Evolutionary conservation across 2,888 invertebrate species (phyloP).

Genomic region (Papilio elwesi): DNA sequence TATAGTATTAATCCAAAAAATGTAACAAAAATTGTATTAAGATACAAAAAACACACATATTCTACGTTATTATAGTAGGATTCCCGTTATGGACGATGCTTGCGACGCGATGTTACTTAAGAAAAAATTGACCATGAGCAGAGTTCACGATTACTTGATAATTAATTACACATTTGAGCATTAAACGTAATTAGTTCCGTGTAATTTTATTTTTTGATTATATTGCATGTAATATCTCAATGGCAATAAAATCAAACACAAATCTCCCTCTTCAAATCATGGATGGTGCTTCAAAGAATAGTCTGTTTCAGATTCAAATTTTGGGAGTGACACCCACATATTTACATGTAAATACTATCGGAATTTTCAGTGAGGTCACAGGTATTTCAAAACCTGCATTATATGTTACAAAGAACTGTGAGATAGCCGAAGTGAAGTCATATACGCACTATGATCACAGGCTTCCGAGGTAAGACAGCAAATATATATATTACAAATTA

Average conservation of each 20-base stretch:
- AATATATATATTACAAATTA: not conserved
- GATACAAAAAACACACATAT: not conserved
- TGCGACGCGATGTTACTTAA: not conserved
- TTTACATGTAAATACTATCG: too few relatives aligned
- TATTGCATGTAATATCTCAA: not conserved
- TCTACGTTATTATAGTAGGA: not conserved
- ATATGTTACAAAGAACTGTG: not conserved
- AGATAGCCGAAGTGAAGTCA: too few relatives aligned
- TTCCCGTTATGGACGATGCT: not conserved
- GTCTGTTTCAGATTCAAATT: too few relatives aligned
- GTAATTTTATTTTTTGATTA: not conserved
- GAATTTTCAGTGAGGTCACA: too few relatives aligned
- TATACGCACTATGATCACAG: not conserved
- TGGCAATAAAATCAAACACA: too few relatives aligned
- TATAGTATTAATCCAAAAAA: too few relatives aligned
- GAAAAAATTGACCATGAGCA: constrained; percentile 7
- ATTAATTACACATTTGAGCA: not conserved
- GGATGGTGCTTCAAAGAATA: too few relatives aligned
- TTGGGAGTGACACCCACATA: too few relatives aligned
- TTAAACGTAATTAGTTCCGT: constrained; percentile 12
- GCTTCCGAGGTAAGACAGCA: not conserved
- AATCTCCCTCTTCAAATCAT: too few relatives aligned
- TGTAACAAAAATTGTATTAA: too few relatives aligned
- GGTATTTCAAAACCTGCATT: too few relatives aligned
- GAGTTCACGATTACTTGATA: constrained; percentile 1